Base-by-base conservation (phyloP, 2,888 invertebrate species). In the Lithophane leautieri region DNA sequence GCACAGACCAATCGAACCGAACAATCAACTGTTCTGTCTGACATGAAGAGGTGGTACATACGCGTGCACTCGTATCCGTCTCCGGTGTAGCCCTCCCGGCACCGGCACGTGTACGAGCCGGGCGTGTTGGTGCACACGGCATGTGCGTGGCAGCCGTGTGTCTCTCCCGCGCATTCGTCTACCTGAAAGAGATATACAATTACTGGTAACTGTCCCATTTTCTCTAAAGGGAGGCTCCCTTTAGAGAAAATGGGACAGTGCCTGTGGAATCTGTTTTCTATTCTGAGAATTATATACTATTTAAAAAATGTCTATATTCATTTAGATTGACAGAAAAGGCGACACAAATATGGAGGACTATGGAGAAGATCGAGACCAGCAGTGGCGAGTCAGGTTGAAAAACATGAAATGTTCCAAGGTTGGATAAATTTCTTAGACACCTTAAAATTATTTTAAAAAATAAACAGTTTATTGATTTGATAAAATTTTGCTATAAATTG, bases 91-190 rank as follows among this genome's bases (percentile, higher is more conserved):
- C 98, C 98, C 58, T 94, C 94, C 54, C 91, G 91, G 83, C 96
- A 96, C 69, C 97, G 97, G 94, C 98, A 99, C 84, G 97, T 97
- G 95, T 98, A 98, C 83, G 98, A 98, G 84, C 98, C 98, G 86
- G 97, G 97, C 58, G 98, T 98, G 96, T 98, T 98, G 89, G 97
- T 97, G 96, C 99, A 99, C 79, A 97, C 97, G 50, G 98, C 98
- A 91, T 98, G 97, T 86, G 97, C 95, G 94, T 98, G 97, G 93
- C 98, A 98, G 83, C 97, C 97, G 94, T 98, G 98, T 78, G 97
- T 97, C 67, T 97, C 97, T 19, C 97, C 97, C 79, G 97, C 96
- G 91, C 98, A 98, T 93, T 98, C 98, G 93, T 98, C 98, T 89
- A 98, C 97, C 96, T 96, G 86, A 8, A 73, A 54, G 4, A 22